Evolutionary conservation across 2,113 vertebrate genomes (phyloP).

Genomic region (Vidua macroura): DNA sequence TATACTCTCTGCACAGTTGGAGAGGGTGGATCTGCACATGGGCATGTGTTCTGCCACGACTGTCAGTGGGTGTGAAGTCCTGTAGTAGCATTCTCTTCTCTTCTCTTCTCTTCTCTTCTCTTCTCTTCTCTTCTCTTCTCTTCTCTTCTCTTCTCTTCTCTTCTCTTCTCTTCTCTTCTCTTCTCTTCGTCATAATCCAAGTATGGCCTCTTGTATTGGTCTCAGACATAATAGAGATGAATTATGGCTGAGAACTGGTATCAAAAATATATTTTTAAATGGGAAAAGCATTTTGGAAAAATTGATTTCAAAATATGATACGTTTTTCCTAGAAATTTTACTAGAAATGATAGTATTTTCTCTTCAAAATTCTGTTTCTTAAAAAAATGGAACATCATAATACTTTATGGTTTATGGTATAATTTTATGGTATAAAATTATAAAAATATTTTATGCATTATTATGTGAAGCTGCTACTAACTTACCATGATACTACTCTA

Average conservation of each 20-base stretch:
- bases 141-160: no score
- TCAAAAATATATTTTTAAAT: background rate
- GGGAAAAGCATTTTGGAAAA: background rate
- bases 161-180: no score
- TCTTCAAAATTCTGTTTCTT: background rate
- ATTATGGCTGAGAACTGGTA: background rate
- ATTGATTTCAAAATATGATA: background rate
- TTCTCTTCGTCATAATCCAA: background rate
- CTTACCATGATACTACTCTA: background rate
- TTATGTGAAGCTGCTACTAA: background rate
- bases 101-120: background rate
- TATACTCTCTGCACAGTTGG: background rate
- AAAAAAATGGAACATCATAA: background rate
- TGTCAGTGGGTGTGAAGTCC: background rate
- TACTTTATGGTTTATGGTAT: no score
- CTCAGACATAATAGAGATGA: background rate
- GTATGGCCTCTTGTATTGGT: background rate
- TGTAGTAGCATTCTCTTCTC: background rate
- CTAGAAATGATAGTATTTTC: background rate
- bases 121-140: no score
- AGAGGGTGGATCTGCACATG: background rate
- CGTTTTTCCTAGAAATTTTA: background rate
- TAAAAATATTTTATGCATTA: background rate
- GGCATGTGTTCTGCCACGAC: rapidly evolving
- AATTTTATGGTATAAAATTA: no score